Evolutionary conservation across 1,140 invertebrate species (phyloP), one percentile per base, ranked within the genome.

Genomic region (Linepithema humile): DNA sequence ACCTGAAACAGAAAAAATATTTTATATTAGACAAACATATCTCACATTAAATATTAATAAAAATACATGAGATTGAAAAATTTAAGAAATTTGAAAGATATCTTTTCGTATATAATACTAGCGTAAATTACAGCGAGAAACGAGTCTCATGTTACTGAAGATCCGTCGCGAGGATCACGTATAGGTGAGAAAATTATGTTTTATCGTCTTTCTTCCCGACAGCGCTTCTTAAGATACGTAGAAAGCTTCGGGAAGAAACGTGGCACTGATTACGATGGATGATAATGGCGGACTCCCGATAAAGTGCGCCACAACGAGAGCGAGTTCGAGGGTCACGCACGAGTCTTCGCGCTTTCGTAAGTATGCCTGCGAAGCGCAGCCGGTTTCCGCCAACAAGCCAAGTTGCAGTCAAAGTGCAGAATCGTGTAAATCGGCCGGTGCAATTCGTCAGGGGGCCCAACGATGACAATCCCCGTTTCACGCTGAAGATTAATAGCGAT

Each of bases 381-480:
- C 69, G 57, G 35, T 80, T 65, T 87, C 40, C 45, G 60, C 83
- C 48, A 64, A 85, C 75, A 35, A 59, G 64, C 50, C 6, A 59
- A 74, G 50, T 72, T 73, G 50, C 59, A 82, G 73, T 88, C 72
- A 75, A 85, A 90, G 90, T 91, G 90, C 90, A 87, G 80, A 91
- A 85, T 83, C 90, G 74, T 91, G 90, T 91, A 89, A 86, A 91
- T 65, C 77, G 86, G 73, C 55, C 26, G 62, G 75, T 67, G 84
- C 80, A 60, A 85, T 83, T 83, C 84, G 60, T 83, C 77, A 78
- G 64, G 20, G 29, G 82, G 35, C 9, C 20, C 20, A 77, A 86
- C 69, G 57, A 55, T 20, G 48, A 69, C 65, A 53, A 32, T 17
- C 17, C 23, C 9, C 59, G 50, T 43, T 65, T 82, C 48, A 50